These are phyloP conservation scores for Eulemur mongoz DNA, from an alignment of 2,797 vertebrate genomes.

Conservation along the genomic window DNA sequence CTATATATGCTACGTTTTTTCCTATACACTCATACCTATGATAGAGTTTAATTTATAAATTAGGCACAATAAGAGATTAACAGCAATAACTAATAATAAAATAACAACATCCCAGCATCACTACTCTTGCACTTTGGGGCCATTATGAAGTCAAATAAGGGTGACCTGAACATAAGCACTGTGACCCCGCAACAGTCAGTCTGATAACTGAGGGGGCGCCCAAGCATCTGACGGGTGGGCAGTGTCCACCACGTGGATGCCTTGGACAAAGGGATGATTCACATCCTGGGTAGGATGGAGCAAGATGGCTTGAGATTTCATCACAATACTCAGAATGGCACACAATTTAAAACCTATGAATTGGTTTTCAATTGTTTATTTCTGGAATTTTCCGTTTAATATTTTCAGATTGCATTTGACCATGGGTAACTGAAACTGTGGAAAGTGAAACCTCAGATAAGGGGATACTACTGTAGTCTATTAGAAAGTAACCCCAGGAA, in stretches of 20 bases:
- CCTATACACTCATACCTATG: background rate
- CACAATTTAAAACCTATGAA: background rate
- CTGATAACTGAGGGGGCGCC: background rate
- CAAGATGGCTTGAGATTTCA: background rate
- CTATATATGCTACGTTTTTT: background rate
- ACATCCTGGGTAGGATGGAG: background rate
- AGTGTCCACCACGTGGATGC: background rate
- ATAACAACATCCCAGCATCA: background rate
- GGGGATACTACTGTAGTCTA: background rate
- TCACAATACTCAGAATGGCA: background rate
- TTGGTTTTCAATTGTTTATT: background rate
- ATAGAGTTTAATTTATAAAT: background rate
- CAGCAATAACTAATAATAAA: background rate
- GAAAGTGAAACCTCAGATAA: background rate
- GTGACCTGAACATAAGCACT: background rate
- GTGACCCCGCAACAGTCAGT: background rate
- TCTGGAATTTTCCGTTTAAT: background rate
- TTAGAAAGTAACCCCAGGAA: background rate
- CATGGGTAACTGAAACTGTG: background rate
- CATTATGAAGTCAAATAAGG: background rate
- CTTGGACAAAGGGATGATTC: background rate
- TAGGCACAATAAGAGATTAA: background rate
- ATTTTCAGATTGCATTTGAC: background rate
- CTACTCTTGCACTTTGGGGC: background rate
- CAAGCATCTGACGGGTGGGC: background rate